Base-by-base conservation (phyloP, 2,113 vertebrate genomes). In the Scomber japonicus region DNA sequence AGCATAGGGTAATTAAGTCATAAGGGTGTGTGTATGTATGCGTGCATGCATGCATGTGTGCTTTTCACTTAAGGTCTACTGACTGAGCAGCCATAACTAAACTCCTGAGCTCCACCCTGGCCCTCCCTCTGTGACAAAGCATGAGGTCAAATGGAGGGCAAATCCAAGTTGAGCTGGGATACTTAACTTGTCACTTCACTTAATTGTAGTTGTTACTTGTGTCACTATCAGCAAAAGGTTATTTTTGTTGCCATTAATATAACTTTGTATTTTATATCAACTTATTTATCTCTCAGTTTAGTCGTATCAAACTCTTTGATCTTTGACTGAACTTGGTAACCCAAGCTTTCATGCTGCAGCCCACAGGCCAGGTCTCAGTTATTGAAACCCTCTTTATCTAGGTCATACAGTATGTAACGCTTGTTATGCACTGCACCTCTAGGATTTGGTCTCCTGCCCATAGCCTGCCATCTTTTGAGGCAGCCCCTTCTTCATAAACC, bases 371-470 rank as follows among this genome's bases (percentile, higher is more conserved):
- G 15, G 15, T 84, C 63, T 74, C 60, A 54, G 27, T 35, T 50
- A 68, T 67, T 46, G 0, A 78, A 84, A 63, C 53, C 56, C n/a
- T 40, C 61, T 65, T 16, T 24, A 80, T 82, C 78, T 85, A 27
- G 81, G 61, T 71, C 71, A 59, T 65, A n/a, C 27, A 54, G 31
- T 21, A 27, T 17, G 54, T 55, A 54, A 72, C 16, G 67, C 66
- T 86, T 45, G 56, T 91, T 76, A 71, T 54, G 10, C 31, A 66
- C 61, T 31, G 3, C 85, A 99, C 98, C 96, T 99, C 98, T 35
- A 99, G 93, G 89, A 99, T 98, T 90, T 99, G 98, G 92, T 99
- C 98, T 45, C 98, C 98, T 74, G 98, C 97, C 98, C 98, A 99
- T 0, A 99, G 95, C 44, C 98, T 93, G 66, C 98, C 98, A 74